These are phyloP conservation scores for Mormyrops attenuatus DNA, from an alignment of 2,797 vertebrate genomes.

Conservation along the genomic window DNA sequence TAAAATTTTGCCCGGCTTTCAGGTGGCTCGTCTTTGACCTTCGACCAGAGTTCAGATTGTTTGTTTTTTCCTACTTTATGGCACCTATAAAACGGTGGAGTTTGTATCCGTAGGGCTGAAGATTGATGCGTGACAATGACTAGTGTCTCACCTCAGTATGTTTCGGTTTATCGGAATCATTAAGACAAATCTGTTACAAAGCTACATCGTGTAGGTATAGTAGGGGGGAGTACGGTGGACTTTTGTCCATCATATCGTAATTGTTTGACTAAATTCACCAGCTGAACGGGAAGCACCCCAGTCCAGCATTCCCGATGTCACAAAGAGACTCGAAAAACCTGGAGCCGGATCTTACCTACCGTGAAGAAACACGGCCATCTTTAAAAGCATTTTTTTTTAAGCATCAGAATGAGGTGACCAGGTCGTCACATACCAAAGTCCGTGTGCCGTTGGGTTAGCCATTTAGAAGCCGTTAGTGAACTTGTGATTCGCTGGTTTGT, in stretches of 20 bases:
- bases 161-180: not conserved
- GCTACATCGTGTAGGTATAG: not conserved
- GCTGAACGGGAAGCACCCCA: not conserved
- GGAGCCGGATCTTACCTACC: not conserved
- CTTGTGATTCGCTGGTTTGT: not conserved
- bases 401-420: not conserved
- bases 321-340: not conserved
- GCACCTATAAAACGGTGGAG: not conserved
- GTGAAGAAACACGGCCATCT: not conserved
- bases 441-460: not conserved
- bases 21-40: not conserved
- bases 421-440: not conserved
- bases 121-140: not conserved
- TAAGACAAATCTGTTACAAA: not conserved
- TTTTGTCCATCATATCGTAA: not conserved
- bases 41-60: not conserved
- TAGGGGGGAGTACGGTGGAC: not conserved
- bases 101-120: not conserved
- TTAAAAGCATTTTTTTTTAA: not conserved
- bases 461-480: not conserved
- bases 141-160: not conserved
- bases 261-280: not conserved
- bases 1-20: not conserved
- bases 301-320: not conserved
- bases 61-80: constrained; percentile 13